These are phyloP conservation scores for Elachura formosa DNA, from an alignment of 2,113 vertebrate genomes.

Conservation along the genomic window DNA sequence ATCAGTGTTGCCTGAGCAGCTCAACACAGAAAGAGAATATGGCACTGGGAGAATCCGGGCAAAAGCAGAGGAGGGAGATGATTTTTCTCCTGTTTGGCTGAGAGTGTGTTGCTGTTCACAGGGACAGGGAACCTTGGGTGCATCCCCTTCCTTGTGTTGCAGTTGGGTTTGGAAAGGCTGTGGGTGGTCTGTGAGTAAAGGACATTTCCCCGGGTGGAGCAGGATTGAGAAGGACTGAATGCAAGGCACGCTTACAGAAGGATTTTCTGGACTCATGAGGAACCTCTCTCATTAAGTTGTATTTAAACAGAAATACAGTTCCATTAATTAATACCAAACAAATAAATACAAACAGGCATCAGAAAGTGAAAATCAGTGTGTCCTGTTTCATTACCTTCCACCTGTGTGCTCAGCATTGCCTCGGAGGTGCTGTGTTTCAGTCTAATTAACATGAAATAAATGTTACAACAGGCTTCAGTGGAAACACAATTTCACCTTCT, in stretches of 20 bases:
- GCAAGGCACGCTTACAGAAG: background rate
- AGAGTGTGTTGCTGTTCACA: fast-evolving
- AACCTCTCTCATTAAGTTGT: background rate
- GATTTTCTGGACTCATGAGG: background rate
- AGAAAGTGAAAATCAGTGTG: background rate
- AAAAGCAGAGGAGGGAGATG: background rate
- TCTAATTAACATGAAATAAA: conserved; percentile 35
- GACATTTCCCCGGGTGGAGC: background rate
- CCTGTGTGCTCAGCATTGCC: background rate
- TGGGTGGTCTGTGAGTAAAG: background rate
- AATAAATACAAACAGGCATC: background rate
- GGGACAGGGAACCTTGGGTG: fast-evolving
- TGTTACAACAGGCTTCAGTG: background rate
- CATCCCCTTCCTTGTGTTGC: fast-evolving
- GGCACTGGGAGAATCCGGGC: background rate
- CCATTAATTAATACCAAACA: background rate
- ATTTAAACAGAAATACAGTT: background rate
- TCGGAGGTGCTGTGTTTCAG: background rate
- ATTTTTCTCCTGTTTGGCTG: background rate
- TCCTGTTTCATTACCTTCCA: background rate
- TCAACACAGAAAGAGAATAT: background rate
- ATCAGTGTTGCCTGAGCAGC: background rate
- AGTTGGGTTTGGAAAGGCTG: background rate
- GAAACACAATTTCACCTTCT: background rate
- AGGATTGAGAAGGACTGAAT: background rate